Evolutionary conservation across 2,888 invertebrate species (phyloP).

Genomic region (Galeruca laticollis): DNA sequence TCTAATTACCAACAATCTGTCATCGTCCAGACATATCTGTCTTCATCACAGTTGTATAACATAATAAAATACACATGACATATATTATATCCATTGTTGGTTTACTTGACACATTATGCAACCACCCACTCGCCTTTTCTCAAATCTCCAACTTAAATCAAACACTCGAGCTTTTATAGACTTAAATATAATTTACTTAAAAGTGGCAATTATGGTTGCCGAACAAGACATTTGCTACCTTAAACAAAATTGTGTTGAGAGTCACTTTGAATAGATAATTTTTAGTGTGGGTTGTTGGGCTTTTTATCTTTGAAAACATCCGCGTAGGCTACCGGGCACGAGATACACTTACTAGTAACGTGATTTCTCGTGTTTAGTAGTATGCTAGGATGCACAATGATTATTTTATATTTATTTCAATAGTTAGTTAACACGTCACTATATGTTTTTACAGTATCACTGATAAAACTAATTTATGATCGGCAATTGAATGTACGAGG

Average conservation of each 20-base stretch:
- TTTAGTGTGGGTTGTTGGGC: slow-evolving; percentile 21
- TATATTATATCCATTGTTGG: slow-evolving; percentile 10
- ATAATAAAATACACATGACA: slow-evolving; percentile 1
- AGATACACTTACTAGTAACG: slow-evolving; percentile 6
- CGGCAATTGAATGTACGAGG: slow-evolving; percentile 14
- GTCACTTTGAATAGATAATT: slow-evolving; percentile 28
- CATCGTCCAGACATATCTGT: neutral
- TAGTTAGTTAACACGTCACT: neutral
- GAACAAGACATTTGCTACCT: slow-evolving; percentile 52
- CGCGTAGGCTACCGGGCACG: slow-evolving; percentile 33
- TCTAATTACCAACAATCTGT: neutral
- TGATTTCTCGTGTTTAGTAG: slow-evolving; percentile 8
- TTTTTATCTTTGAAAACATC: slow-evolving; percentile 23
- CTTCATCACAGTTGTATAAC: neutral
- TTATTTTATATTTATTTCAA: slow-evolving; percentile 2
- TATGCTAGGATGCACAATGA: neutral
- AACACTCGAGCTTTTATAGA: slow-evolving; percentile 34
- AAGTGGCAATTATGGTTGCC: slow-evolving; percentile 54
- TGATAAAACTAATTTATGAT: neutral
- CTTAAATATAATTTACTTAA: slow-evolving; percentile 53
- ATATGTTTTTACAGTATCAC: neutral
- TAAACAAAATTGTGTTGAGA: slow-evolving; percentile 43
- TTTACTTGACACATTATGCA: neutral
- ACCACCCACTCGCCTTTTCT: slow-evolving; percentile 18
- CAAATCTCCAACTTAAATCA: slow-evolving; percentile 25